Conservation (phyloP, 2,113 vertebrate genomes). For the Alethe diademata region DNA sequence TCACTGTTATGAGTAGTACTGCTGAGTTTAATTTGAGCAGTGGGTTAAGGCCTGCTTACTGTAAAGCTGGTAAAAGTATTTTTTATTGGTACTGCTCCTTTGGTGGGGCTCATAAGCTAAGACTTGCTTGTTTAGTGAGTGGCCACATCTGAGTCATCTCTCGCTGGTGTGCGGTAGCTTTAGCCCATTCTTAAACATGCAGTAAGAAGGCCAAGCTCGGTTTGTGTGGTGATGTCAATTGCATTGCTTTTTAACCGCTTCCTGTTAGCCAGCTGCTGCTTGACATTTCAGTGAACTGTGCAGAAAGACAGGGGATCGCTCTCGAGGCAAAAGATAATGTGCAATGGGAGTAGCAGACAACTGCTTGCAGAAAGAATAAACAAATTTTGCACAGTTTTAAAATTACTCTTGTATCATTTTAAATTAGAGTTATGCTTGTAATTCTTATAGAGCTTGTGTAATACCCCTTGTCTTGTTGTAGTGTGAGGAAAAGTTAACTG, state of each 20-base stretch:
- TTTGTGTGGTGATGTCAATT: constrained; percentile 50
- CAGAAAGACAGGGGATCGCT: not conserved
- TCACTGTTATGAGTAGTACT: not conserved
- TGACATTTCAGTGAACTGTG: constrained; percentile 62
- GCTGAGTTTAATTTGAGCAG: not conserved
- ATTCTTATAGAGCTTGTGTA: not conserved
- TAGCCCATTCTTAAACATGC: not conserved
- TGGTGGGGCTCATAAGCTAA: not conserved
- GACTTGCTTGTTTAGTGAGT: not conserved
- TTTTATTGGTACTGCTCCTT: not conserved
- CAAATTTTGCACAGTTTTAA: not conserved
- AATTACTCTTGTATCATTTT: not conserved
- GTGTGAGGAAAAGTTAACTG: constrained; percentile 44
- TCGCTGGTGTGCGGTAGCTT: not conserved
- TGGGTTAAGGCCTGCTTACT: not conserved
- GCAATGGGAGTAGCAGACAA: not conserved
- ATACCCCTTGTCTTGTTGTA: not conserved
- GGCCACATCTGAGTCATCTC: constrained; percentile 25
- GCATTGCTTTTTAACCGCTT: constrained; percentile 47
- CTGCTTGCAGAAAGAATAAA: not conserved
- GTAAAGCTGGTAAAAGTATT: not conserved
- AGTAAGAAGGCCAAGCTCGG: not conserved
- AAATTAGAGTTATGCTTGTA: not conserved
- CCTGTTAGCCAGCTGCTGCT: constrained; percentile 57
- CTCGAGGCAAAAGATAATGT: constrained; percentile 41